phyloP scores from a whole-genome alignment of 2,888 invertebrate genomes.

The Cryptocephalus primarius region DNA sequence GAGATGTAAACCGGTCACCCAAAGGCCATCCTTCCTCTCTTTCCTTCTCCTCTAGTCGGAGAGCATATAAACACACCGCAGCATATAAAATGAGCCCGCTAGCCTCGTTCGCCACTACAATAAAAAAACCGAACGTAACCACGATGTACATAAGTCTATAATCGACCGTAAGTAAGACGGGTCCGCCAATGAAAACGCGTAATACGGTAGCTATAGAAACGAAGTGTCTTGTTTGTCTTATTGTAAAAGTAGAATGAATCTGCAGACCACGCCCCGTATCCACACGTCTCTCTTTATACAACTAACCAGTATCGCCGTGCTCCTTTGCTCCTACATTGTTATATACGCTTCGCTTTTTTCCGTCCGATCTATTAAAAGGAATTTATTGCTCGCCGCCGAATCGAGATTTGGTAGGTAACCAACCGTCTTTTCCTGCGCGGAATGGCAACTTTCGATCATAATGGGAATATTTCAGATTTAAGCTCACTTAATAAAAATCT shows the following conservation, averaged over 20 bases:
- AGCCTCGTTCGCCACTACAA: not conserved
- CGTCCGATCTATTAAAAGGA: conserved; percentile 20
- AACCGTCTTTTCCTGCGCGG: conserved; percentile 6
- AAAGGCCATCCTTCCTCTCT: too few relatives aligned
- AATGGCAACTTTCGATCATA: not conserved
- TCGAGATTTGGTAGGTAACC: conserved; percentile 14
- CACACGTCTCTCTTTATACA: conserved; percentile 32
- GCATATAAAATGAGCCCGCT: not conserved
- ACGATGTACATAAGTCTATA: not conserved
- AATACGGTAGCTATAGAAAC: conserved; percentile 41
- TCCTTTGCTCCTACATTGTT: conserved; percentile 17
- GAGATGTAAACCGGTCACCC: too few relatives aligned
- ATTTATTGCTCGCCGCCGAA: conserved; percentile 21
- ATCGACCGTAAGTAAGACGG: conserved; percentile 11
- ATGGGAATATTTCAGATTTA: too few relatives aligned
- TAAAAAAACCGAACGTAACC: not conserved
- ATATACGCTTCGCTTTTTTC: conserved; percentile 7
- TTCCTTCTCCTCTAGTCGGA: too few relatives aligned
- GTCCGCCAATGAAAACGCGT: conserved; percentile 37
- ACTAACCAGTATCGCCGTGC: conserved; percentile 20
- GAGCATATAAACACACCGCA: not conserved
- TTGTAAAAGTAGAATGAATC: conserved; percentile 38
- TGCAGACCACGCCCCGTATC: conserved; percentile 35
- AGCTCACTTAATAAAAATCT: too few relatives aligned
- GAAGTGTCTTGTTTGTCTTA: conserved; percentile 33